Evolutionary conservation across 1,140 invertebrate genomes (phyloP).

Genomic region (Phenacoccus solenopsis): DNA sequence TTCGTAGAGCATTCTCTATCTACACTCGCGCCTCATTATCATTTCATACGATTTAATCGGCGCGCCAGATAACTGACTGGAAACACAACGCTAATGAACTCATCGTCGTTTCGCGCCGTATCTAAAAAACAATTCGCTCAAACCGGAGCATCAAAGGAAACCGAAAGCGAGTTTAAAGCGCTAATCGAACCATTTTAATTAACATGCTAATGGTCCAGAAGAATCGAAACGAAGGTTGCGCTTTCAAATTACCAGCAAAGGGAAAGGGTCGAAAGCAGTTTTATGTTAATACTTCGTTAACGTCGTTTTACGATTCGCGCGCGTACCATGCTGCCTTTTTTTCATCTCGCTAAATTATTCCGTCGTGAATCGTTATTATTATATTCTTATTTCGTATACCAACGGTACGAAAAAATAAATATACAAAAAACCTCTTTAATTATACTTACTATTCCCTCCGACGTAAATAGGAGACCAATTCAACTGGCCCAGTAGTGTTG

Average conservation of each 20-base stretch:
- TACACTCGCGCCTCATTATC: too few relatives aligned
- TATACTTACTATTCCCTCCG: not conserved
- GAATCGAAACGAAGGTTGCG: not conserved
- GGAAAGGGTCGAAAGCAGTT: not conserved
- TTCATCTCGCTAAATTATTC: not conserved
- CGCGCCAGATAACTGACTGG: too few relatives aligned
- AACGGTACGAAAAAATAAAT: too few relatives aligned
- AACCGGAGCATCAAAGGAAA: not conserved
- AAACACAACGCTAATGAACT: too few relatives aligned
- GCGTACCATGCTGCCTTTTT: not conserved
- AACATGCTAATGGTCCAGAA: slow-evolving; percentile 1
- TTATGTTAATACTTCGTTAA: not conserved
- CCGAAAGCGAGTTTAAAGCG: not conserved
- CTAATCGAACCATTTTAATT: slow-evolving; percentile 3
- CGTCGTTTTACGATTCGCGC: not conserved
- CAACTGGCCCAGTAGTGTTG: not conserved
- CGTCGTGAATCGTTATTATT: not conserved
- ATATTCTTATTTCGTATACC: too few relatives aligned
- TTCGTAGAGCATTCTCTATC: too few relatives aligned
- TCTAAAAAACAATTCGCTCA: slow-evolving; percentile 1
- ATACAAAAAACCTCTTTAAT: not conserved
- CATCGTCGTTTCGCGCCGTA: too few relatives aligned
- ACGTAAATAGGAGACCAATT: not conserved
- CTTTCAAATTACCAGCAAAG: not conserved
- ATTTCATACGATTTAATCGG: too few relatives aligned